Conservation (phyloP, 2,113 vertebrate genomes). For the Pteruthius melanotis region DNA sequence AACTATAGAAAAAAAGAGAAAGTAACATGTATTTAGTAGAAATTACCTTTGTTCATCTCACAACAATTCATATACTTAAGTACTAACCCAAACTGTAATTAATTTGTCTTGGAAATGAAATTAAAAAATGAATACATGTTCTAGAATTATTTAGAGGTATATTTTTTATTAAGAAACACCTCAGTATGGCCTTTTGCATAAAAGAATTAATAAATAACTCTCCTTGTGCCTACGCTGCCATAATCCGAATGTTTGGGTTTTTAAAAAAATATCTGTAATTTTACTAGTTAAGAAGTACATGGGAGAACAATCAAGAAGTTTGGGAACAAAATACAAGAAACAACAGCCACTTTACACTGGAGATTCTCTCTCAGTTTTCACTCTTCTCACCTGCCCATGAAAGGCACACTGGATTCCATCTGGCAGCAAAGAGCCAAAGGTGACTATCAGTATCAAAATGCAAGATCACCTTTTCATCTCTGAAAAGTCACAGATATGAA, state of each 20-base stretch:
- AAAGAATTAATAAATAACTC: neutral
- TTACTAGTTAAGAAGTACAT: neutral
- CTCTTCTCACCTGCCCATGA: neutral
- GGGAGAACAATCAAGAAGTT: neutral
- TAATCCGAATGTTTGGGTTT: rapidly evolving
- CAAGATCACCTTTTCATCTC: neutral
- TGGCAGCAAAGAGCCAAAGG: neutral
- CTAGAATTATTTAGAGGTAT: neutral
- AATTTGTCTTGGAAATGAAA: neutral
- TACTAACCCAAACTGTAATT: neutral
- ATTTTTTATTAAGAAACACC: neutral
- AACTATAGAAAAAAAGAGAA: neutral
- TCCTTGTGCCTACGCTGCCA: neutral
- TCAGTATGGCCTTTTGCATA: neutral
- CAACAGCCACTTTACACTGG: neutral
- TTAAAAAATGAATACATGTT: neutral
- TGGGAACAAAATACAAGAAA: neutral
- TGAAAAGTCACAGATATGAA: neutral
- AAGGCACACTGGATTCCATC: neutral
- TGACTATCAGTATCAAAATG: neutral
- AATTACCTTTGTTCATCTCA: neutral
- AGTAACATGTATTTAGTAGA: neutral
- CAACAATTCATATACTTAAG: neutral
- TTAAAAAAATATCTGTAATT: rapidly evolving
- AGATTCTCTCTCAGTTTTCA: neutral